Base-by-base conservation (phyloP, 2,113 vertebrate species). In the Mormyrus lacerda region DNA sequence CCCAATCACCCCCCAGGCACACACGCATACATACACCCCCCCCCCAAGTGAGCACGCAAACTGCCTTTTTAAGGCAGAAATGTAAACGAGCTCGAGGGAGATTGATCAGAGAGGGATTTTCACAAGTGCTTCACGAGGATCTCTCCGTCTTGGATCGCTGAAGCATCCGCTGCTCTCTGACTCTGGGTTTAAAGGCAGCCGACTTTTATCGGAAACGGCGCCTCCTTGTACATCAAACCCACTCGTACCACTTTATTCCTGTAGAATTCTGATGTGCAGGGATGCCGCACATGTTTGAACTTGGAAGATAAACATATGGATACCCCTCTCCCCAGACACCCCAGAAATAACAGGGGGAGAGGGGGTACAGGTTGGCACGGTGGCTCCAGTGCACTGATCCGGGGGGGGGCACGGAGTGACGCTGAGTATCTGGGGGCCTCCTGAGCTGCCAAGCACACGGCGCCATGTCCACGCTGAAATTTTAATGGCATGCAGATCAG, bases 401-500 rank as follows among this genome's bases (percentile, higher is more conserved):
- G 0, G 42, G 88, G 82, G 39, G 61, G 10, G 61, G 61, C n/a
- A 69, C 61, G 69, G 69, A 86, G 90, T 86, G 83, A 82, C 11
- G 44, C 79, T 51, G 88, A 83, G 73, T 88, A 90, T 1, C 86
- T 86, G 51, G 79, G 76, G 84, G 44, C 45, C 47, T 10, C 21
- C 24, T 31, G 85, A 87, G 90, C 85, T 90, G 27, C 39, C 79
- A 85, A 88, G 89, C 19, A 76, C 53, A 85, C 27, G 84, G 53
- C 90, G 90, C 91, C 91, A 88, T 88, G 55, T 91, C 84, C 9
- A 91, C 93, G 91, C 93, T 96, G 93, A 95, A 93, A 94, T 90
- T 95, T 96, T 94, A 94, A 94, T 95, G 94, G 93, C 90, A 88
- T 92, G 89, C 69, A 93, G 94, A 92, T 93, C 93, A 90, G 90